Evolutionary conservation across 2,888 invertebrate genomes (phyloP), one percentile per base, ranked within the genome.

Genomic region (Sycophila texana): DNA sequence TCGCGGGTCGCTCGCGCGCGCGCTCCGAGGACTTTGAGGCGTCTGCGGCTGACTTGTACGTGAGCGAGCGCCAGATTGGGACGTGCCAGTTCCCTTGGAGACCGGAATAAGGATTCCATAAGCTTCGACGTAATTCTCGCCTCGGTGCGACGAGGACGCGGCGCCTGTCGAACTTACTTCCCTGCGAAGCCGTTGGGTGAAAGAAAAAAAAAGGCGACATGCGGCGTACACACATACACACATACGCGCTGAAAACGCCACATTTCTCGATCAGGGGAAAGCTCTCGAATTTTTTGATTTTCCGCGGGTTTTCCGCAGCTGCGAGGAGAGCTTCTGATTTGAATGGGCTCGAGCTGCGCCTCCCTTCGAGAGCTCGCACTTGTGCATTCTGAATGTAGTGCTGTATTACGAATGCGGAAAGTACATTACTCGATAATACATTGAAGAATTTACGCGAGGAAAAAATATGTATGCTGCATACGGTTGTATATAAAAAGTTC

Each of bases 41-140:
- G 53, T 74, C 68, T 78, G 74, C 57, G 68, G 71, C 68, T 65
- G 79, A 70, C 66, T 74, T 10, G 70, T 68, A 68, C 71, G 60
- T 66, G 71, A 26, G 77, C 13, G 12, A 20, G 57, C 63, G 61
- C n/a, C 30, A 78, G 78, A 78, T 78, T 68, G 78, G 68, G 72
- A 71, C 79, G 74, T 74, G 79, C 74, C 66, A 30, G 70, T 49
- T 68, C 30, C 53, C 71, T 47, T 18, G 82, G 80, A 79, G 83
- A 85, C 84, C 84, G 84, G 85, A 83, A 84, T 85, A 85, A 85
- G 83, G 83, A 84, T 85, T 85, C 85, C 84, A 84, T 85, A 85
- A 85, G 85, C 85, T 83, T 79, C 82, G 74, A 77, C 84, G 85
- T 85, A 84, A 85, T 85, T 83, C 82, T 81, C 78, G 71, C 78